Evolutionary conservation across 2,888 invertebrate genomes (phyloP), one percentile per base, ranked within the genome.

Genomic region (Apamea anceps): DNA sequence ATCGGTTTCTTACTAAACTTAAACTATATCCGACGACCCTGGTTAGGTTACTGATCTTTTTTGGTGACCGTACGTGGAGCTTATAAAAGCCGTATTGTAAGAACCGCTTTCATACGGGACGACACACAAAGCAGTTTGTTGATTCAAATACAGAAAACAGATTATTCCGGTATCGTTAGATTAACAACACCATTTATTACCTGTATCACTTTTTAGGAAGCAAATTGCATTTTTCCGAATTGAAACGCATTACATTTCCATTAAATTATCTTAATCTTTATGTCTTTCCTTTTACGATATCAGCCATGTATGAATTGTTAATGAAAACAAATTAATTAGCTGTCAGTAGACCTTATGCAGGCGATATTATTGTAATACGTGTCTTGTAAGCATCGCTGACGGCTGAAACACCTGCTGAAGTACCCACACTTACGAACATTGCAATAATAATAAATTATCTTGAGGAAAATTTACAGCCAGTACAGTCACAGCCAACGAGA

Each of bases 401-500:
- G 28, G 32, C 83, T 82, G 80, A 78, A 77, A 85, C 87, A 87
- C 85, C 87, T 85, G 87, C 60, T 79, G 84, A 73, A 65, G 85
- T 84, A 72, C 60, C 60, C n/a, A 32, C 21, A 37, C 60, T 54
- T 10, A 45, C 82, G 82, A 82, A 84, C 70, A 73, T 12, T 70
- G 65, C 45, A 65, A 77, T 81, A 73, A 73, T 82, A 83, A 85
- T 68, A 72, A 81, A 57, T 85, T 60, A 77, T 76, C 57, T 67
- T 67, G 67, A 85, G 75, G 83, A 76, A 81, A 85, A 83, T 85
- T 76, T 76, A 70, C 81, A 76, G 67, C 25, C 62, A 71, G 79
- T 84, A 73, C 68, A 65, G 60, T 84, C 66, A 54, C 45, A 42
- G 18, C 6, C 60, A 57, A 84, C 32, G 32, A 32, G 32, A 42